Evolutionary conservation across 2,888 invertebrate species (phyloP), one percentile per base, ranked within the genome.

Genomic region (Hofmannophila pseudospretella): DNA sequence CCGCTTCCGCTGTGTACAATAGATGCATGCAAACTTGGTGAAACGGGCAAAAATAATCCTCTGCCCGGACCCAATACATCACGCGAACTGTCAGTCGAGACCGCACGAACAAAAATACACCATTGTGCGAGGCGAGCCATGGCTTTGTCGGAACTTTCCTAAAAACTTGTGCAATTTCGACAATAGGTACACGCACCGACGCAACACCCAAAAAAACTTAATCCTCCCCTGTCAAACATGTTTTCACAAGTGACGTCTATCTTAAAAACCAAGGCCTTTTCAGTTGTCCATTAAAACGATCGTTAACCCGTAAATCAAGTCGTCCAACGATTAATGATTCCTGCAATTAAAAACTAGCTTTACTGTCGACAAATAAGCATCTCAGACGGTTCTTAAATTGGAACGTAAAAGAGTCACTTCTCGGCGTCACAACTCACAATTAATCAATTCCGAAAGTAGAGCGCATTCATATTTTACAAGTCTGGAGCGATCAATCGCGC

Each of bases 11-110:
- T 54, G 58, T 51, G 47, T 54, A 86, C 84, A 85, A 85, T 81
- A 74, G 84, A 67, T 72, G 81, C 81, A 80, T 80, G 86, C 81
- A 76, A 85, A 85, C 80, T 82, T 84, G 56, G 78, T 81, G 79
- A 82, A 84, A 85, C 78, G 79, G 82, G 82, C 76, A 84, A 82
- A 85, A 84, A 85, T 86, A 86, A 85, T 84, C 84, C 80, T 71
- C 74, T 66, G 62, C 68, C 71, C 67, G 53, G 64, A 68, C 60
- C 76, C 79, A 85, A 86, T 86, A 85, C 85, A 85, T 86, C 86
- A 85, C 81, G 75, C 69, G 58, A 79, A 73, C 79, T 86, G 85
- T 82, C 85, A 85, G 78, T 69, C 47, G 71, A 70, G 69, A 84
- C 85, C 85, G 75, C 85, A 86, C 67, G 76, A 81, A 82, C 85